Conservation (phyloP, 2,797 vertebrate species). For the Pseudotriccus pelzelni region DNA sequence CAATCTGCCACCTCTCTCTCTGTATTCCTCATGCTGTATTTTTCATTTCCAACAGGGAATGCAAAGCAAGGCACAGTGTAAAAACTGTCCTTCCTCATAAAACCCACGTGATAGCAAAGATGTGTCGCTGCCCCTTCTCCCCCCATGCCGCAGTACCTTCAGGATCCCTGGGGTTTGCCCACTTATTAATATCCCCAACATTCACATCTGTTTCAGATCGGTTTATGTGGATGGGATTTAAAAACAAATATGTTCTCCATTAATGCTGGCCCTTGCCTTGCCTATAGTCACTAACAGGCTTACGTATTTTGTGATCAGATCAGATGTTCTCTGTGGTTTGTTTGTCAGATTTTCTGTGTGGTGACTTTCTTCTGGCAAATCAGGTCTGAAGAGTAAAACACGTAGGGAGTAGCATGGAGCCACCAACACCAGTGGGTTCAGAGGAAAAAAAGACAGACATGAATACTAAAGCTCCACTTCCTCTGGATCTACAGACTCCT, state of each 20-base stretch:
- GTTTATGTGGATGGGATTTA: slow-evolving; percentile 46
- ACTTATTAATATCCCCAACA: slow-evolving; percentile 27
- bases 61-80: neutral
- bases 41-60: neutral
- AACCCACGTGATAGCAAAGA: neutral
- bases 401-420: neutral
- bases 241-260: slow-evolving; percentile 63
- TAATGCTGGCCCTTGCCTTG: slow-evolving; percentile 27
- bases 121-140: neutral
- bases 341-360: slow-evolving; percentile 33
- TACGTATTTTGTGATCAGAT: slow-evolving; percentile 32
- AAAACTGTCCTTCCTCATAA: neutral
- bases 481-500: neutral
- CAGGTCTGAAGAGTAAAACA: neutral
- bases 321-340: slow-evolving; percentile 51
- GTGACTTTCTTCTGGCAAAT: slow-evolving; percentile 27
- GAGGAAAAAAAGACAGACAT: neutral
- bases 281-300: slow-evolving; percentile 23
- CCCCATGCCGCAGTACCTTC: neutral
- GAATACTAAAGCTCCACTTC: neutral
- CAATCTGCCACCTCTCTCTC: neutral
- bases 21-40: neutral
- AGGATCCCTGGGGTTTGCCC: slow-evolving; percentile 27
- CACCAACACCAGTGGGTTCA: neutral
- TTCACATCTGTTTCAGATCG: slow-evolving; percentile 65